Percentiles rank a stretch among this genome's conserved stretches.
phyloP scores from a whole-genome alignment of 2,797 vertebrate species.

The Babyrousa celebensis region DNA sequence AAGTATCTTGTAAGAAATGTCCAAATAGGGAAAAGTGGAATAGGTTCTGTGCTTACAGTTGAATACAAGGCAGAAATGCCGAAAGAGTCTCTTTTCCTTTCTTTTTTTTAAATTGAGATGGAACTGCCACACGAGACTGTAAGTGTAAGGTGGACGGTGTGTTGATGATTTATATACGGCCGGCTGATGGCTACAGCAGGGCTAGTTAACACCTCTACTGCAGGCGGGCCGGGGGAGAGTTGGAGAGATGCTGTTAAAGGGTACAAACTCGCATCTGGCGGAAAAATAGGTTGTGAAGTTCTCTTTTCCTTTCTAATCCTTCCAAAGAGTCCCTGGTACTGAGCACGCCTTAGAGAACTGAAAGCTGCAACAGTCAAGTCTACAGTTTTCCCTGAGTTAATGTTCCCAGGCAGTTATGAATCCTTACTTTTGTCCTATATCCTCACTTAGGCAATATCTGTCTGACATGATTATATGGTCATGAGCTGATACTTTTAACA shows the following conservation, averaged over 20 bases:
- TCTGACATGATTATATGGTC: background rate
- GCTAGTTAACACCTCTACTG: background rate
- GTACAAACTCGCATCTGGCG: background rate
- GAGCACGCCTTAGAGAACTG: background rate
- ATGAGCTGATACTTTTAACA: background rate
- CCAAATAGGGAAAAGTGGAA: background rate
- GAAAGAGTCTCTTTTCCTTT: background rate
- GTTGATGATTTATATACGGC: background rate
- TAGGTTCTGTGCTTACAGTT: background rate
- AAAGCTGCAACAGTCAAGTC: background rate
- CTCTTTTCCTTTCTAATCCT: background rate
- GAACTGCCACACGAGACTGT: background rate
- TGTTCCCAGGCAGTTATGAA: background rate
- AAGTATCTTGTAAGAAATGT: slow-evolving; percentile 4
- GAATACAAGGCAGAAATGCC: background rate
- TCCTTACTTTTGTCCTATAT: background rate
- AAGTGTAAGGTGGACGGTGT: background rate
- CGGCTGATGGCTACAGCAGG: background rate
- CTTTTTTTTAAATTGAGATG: background rate
- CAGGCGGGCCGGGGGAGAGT: background rate
- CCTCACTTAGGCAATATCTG: background rate
- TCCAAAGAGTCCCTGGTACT: background rate
- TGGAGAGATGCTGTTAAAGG: background rate
- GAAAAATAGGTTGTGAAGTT: background rate
- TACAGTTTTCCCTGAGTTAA: background rate